Conservation (phyloP, 2,888 invertebrate genomes). For the Torymus aiolomorphi region DNA sequence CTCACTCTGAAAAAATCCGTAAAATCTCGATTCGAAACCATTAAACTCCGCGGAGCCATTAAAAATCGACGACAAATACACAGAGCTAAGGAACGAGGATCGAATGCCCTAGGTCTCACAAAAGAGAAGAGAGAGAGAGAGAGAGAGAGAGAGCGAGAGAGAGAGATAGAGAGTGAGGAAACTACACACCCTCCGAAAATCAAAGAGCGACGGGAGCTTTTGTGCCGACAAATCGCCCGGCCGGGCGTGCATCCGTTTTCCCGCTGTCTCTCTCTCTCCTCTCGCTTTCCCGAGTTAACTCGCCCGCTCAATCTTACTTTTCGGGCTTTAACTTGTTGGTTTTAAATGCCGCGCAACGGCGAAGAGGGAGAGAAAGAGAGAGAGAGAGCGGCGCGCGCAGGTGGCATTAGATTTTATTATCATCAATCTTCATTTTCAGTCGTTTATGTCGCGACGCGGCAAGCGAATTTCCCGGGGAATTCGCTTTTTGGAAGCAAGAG, state of each 20-base stretch:
- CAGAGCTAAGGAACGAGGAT: conserved; percentile 18
- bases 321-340: conserved; percentile 24
- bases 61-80: conserved; percentile 30
- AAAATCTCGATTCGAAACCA: too few species aligned
- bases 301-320: conserved; percentile 43
- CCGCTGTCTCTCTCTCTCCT: not conserved
- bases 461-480: not conserved
- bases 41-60: not conserved
- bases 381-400: not conserved
- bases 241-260: conserved; percentile 47
- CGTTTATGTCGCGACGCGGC: not conserved
- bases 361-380: not conserved
- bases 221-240: conserved; percentile 44
- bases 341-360: conserved; percentile 34
- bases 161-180: not conserved
- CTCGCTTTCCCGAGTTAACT: conserved; percentile 1
- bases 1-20: too few species aligned
- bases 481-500: not conserved
- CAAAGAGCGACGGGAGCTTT: conserved; percentile 35
- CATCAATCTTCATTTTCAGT: conserved; percentile 42
- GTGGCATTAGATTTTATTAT: conserved; percentile 28
- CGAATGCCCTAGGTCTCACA: conserved; percentile 10
- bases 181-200: conserved; percentile 6
- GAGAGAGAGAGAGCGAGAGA: too few species aligned
- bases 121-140: not conserved